These are phyloP conservation scores for Sinosuthora webbiana DNA, from an alignment of 2,113 vertebrate species.

Conservation along the genomic window DNA sequence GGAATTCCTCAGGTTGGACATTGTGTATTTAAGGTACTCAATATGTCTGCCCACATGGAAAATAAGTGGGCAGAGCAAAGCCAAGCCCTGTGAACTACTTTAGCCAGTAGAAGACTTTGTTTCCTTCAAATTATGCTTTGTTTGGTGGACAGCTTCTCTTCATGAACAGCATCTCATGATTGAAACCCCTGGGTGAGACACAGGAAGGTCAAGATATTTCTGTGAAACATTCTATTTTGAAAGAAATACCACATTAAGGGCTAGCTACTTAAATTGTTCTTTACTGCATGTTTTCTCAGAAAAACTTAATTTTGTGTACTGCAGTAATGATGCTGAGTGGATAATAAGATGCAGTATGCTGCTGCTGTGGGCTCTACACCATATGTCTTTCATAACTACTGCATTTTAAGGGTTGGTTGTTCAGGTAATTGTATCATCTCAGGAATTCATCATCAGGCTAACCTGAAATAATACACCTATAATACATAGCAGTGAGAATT, in stretches of 20 bases:
- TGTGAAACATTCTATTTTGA: background rate
- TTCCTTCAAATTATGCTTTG: background rate
- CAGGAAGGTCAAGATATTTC: background rate
- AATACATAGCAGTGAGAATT: background rate
- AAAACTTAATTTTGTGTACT: slow-evolving; percentile 37
- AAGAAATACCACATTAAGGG: background rate
- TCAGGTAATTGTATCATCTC: slow-evolving; percentile 43
- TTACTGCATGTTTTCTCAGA: slow-evolving; percentile 46
- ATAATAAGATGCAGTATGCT: slow-evolving; percentile 76
- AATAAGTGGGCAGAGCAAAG: background rate
- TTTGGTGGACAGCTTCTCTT: background rate
- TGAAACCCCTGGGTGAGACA: background rate
- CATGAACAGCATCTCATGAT: background rate
- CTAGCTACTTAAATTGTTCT: background rate
- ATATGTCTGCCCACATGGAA: background rate
- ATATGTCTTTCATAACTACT: slow-evolving; percentile 71
- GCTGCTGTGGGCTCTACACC: slow-evolving; percentile 65
- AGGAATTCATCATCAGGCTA: slow-evolving; percentile 50
- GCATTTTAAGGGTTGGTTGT: slow-evolving; percentile 60
- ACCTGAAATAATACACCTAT: slow-evolving; percentile 36
- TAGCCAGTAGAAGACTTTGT: background rate
- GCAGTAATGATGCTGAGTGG: slow-evolving; percentile 77
- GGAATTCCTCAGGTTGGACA: background rate
- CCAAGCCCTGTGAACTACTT: background rate
- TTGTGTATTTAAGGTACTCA: background rate